Conservation (phyloP, 2,888 invertebrate genomes). For the Phengaris alcon region DNA sequence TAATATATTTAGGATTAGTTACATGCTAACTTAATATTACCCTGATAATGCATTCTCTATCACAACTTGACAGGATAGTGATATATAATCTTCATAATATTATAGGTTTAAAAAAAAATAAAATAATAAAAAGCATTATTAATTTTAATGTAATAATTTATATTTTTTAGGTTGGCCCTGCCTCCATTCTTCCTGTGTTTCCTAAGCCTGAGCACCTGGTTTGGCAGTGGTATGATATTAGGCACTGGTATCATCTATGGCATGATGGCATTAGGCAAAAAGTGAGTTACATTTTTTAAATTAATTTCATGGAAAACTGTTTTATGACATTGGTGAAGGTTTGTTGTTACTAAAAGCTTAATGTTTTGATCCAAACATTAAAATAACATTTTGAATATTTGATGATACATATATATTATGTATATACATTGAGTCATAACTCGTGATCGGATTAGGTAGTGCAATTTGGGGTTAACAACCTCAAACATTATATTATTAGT, state of each 20-base stretch:
- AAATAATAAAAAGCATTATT: no score
- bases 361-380: not conserved
- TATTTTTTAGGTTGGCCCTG: conserved; percentile 83
- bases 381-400: conserved; percentile 1
- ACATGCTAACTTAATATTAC: no score
- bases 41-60: no score
- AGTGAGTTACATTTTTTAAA: conserved; percentile 82
- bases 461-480: no score
- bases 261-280: conserved; percentile 96
- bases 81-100: no score
- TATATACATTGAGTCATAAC: no score
- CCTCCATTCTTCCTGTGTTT: conserved; percentile 89
- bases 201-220: conserved; percentile 84
- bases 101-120: no score
- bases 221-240: conserved; percentile 94
- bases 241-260: conserved; percentile 93
- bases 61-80: no score
- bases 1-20: no score
- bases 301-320: not conserved
- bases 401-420: not conserved
- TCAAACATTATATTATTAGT: no score
- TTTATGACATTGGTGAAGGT: not conserved
- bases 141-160: not conserved
- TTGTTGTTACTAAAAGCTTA: conserved; percentile 1
- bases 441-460: no score